phyloP scores from a whole-genome alignment of 37 sponge, comb jelly and placozoan species.

The Beroe ovata region DNA sequence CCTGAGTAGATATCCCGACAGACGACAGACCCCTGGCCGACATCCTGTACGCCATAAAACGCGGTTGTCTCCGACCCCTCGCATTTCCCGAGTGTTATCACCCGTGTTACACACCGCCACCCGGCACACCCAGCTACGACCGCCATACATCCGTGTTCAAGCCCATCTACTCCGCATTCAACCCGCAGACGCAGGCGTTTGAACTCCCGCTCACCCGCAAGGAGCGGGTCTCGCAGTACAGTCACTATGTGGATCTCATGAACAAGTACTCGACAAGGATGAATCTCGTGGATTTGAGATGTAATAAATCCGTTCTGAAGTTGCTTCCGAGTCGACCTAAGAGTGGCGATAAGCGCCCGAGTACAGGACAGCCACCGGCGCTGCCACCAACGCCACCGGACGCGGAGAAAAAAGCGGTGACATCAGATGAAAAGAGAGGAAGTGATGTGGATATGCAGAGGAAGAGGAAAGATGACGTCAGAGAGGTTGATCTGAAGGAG shows the following conservation, averaged over 20 bases:
- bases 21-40: constrained; percentile 41
- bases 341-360: background rate
- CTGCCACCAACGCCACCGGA: background rate
- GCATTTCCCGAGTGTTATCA: constrained; percentile 49
- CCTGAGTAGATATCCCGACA: constrained; percentile 33
- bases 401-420: no score
- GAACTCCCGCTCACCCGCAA: constrained; percentile 6
- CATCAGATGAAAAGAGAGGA: background rate
- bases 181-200: constrained; percentile 26
- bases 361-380: background rate
- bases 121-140: constrained; percentile 5
- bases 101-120: constrained; percentile 8
- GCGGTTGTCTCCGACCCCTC: constrained; percentile 54
- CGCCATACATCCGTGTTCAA: constrained; percentile 27
- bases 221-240: constrained; percentile 47
- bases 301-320: background rate
- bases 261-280: constrained; percentile 4
- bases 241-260: constrained; percentile 26
- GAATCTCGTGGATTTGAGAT: constrained; percentile 33
- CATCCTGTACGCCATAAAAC: constrained; percentile 4
- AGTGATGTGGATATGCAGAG: background rate
- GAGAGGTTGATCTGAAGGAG: background rate
- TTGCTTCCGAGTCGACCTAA: background rate
- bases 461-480: background rate
- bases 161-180: constrained; percentile 23